A percentile compares a stretch with the other conserved stretches of the same genome.
phyloP scores from a whole-genome alignment of 2,888 invertebrate genomes.

The Cheilosia soror region DNA sequence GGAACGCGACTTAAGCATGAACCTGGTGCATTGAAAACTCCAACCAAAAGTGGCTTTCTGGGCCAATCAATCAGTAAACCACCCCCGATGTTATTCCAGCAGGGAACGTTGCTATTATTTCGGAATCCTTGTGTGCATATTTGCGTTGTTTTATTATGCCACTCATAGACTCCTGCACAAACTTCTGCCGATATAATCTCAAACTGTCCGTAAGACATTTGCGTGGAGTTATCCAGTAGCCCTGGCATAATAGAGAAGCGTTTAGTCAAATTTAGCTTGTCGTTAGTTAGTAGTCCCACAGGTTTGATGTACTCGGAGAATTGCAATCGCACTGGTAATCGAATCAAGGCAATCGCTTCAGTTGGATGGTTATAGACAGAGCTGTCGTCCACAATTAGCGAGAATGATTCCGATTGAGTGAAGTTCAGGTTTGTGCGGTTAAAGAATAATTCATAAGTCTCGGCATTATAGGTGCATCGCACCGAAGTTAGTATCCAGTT shows the following conservation, averaged over 20 bases:
- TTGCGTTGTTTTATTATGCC: constrained; percentile 47
- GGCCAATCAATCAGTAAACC: constrained; percentile 75
- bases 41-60: constrained; percentile 64
- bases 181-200: constrained; percentile 50
- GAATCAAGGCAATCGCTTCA: constrained; percentile 66
- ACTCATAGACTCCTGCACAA: constrained; percentile 29
- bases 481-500: constrained; percentile 69
- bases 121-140: constrained; percentile 70
- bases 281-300: constrained; percentile 29
- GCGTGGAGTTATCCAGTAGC: constrained; percentile 40
- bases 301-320: constrained; percentile 50
- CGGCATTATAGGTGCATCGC: constrained; percentile 44
- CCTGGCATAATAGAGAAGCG: constrained; percentile 72
- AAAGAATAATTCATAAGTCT: constrained; percentile 57
- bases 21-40: constrained; percentile 66
- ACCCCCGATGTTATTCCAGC: constrained; percentile 71
- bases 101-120: constrained; percentile 62
- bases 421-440: constrained; percentile 60
- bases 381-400: constrained; percentile 50
- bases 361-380: constrained; percentile 41
- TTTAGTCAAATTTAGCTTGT: constrained; percentile 23
- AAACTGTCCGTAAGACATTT: constrained; percentile 72
- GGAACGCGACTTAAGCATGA: constrained; percentile 59
- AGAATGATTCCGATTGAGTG: constrained; percentile 42
- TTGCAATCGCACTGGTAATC: constrained; percentile 57